Conservation (phyloP, 2,888 invertebrate species). For the Scaptomyza flava region DNA sequence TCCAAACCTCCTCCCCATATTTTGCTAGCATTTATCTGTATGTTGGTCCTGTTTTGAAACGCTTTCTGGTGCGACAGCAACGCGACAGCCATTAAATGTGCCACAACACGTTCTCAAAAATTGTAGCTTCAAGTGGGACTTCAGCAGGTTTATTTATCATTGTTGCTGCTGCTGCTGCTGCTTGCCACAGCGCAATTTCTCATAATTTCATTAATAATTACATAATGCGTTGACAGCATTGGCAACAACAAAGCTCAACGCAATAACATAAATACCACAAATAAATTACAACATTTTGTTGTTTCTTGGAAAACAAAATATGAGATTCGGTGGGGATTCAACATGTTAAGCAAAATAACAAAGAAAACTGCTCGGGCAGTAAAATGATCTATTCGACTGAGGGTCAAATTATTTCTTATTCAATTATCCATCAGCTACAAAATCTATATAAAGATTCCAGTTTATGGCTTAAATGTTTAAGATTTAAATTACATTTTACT, state of each 20-base stretch:
- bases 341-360: not conserved
- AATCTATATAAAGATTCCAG: not conserved
- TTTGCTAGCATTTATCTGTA: constrained; percentile 34
- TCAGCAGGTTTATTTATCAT: constrained; percentile 9
- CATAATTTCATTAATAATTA: constrained; percentile 78
- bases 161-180: not conserved
- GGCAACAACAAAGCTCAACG: constrained; percentile 8
- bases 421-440: constrained; percentile 23
- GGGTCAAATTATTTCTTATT: constrained; percentile 9
- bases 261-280: constrained; percentile 7
- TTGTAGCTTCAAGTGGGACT: constrained; percentile 14
- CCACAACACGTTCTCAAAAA: constrained; percentile 65
- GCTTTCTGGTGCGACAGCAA: constrained; percentile 35
- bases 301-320: not conserved
- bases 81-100: constrained; percentile 64
- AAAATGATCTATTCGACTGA: constrained; percentile 21
- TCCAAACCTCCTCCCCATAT: not conserved
- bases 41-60: constrained; percentile 40
- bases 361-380: not conserved
- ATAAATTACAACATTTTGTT: constrained; percentile 36
- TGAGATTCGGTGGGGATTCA: constrained; percentile 4
- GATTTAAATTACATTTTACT: no score
- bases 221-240: constrained; percentile 72
- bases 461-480: no score
- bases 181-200: constrained; percentile 57